phyloP scores from a whole-genome alignment of 2,888 invertebrate genomes.

The Aleiodes alternator region DNA sequence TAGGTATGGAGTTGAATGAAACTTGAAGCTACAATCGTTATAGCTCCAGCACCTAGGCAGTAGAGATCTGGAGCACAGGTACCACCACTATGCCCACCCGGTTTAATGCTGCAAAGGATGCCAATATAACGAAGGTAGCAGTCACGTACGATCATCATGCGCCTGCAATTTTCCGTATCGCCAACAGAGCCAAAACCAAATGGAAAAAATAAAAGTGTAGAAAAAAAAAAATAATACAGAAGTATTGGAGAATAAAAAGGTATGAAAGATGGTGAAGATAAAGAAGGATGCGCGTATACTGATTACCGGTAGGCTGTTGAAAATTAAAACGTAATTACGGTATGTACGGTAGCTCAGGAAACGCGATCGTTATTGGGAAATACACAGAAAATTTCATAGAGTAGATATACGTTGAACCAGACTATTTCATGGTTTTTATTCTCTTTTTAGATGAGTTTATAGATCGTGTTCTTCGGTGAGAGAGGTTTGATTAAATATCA shows the following conservation, averaged over 20 bases:
- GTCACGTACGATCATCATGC: conserved; percentile 46
- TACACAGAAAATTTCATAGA: conserved; percentile 53
- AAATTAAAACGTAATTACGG: conserved; percentile 60
- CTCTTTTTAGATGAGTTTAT: not conserved
- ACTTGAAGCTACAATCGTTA: not conserved
- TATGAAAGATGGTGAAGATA: not conserved
- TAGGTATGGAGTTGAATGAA: conserved; percentile 32
- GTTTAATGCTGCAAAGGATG: conserved; percentile 32
- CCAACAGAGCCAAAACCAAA: conserved; percentile 43
- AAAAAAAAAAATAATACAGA: conserved; percentile 21
- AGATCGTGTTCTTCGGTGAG: not conserved
- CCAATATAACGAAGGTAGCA: conserved; percentile 35
- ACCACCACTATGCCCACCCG: conserved; percentile 11
- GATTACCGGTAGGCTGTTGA: conserved; percentile 52
- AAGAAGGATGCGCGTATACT: conserved; percentile 31
- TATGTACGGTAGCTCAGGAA: conserved; percentile 58
- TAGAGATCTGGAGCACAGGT: conserved; percentile 22
- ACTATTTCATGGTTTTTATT: conserved; percentile 10
- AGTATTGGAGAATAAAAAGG: conserved; percentile 17
- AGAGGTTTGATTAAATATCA: conserved; percentile 35
- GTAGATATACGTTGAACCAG: conserved; percentile 41
- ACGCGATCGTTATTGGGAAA: conserved; percentile 62
- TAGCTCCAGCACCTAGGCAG: not conserved
- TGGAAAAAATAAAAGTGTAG: conserved; percentile 33
- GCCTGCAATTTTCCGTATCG: conserved; percentile 52